phyloP scores from a whole-genome alignment of 2,113 vertebrate genomes.

The Turnix velox region DNA sequence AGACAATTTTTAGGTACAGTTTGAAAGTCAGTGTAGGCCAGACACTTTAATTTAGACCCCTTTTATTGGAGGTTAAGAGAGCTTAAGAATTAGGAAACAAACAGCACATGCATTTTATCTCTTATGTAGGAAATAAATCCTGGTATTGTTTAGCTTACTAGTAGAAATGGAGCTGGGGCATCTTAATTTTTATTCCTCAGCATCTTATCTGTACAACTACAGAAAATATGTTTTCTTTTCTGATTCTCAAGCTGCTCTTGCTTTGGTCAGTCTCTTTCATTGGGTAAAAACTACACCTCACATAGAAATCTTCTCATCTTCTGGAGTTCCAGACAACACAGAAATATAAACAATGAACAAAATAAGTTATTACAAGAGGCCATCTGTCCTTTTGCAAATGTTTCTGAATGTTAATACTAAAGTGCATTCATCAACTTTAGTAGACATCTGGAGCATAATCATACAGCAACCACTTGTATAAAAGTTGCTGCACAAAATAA shows the following conservation, averaged over 20 bases:
- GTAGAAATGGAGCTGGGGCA: neutral
- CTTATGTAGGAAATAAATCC: neutral
- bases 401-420: neutral
- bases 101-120: neutral
- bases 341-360: slow-evolving; percentile 29
- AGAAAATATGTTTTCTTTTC: neutral
- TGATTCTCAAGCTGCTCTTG: neutral
- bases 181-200: neutral
- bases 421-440: slow-evolving; percentile 30
- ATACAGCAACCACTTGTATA: neutral
- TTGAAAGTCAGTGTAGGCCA: neutral
- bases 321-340: neutral
- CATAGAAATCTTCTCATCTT: neutral
- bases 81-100: neutral
- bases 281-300: neutral
- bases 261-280: neutral
- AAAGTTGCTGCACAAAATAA: slow-evolving; percentile 25
- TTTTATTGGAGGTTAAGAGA: neutral
- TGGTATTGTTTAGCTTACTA: neutral
- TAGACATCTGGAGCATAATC: slow-evolving; percentile 30
- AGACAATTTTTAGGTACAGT: neutral
- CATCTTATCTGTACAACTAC: neutral
- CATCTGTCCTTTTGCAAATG: slow-evolving; percentile 47
- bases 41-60: neutral
- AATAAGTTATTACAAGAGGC: slow-evolving; percentile 22